phyloP scores from a whole-genome alignment of 2,797 vertebrate genomes.

The Zenarchopterus dispar region DNA sequence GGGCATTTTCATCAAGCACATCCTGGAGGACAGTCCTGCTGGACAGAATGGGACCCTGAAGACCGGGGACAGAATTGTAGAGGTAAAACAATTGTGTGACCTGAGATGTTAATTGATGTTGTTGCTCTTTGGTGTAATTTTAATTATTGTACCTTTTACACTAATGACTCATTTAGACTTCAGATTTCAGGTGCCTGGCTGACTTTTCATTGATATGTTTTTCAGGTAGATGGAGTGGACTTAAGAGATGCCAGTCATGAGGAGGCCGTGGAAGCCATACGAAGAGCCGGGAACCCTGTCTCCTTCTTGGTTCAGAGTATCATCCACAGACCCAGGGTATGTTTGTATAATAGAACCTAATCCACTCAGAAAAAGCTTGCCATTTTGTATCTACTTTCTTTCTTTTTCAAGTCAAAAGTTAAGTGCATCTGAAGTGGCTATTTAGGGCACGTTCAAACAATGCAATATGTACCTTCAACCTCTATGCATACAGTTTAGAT shows the following conservation, averaged over 20 bases:
- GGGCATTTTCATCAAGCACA: conserved; percentile 98
- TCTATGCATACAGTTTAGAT: not conserved
- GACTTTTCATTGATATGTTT: conserved; percentile 19
- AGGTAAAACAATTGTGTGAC: conserved; percentile 79
- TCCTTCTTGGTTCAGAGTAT: conserved; percentile 97
- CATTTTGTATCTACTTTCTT: conserved; percentile 15
- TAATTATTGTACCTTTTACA: not conserved
- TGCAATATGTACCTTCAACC: not conserved
- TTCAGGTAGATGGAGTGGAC: conserved; percentile 95
- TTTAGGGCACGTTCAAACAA: conserved; percentile 52
- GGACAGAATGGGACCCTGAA: conserved; percentile 94
- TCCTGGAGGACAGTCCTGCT: conserved; percentile 96
- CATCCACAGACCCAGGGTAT: conserved; percentile 92
- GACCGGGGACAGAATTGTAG: conserved; percentile 94
- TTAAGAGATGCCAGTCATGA: conserved; percentile 97
- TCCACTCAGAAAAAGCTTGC: conserved; percentile 28
- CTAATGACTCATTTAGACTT: too few relatives aligned
- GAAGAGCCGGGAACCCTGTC: conserved; percentile 94
- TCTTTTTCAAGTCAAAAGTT: conserved; percentile 20
- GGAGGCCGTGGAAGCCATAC: conserved; percentile 98
- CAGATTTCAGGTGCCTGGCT: too few relatives aligned
- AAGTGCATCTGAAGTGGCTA: conserved; percentile 5
- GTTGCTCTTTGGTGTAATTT: not conserved
- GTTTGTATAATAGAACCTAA: conserved; percentile 55
- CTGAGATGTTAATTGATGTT: not conserved